Percentiles rank a stretch among this genome's conserved stretches.
Conservation (phyloP, 2,888 invertebrate genomes). For the Zhuqinia jingwanae region DNA sequence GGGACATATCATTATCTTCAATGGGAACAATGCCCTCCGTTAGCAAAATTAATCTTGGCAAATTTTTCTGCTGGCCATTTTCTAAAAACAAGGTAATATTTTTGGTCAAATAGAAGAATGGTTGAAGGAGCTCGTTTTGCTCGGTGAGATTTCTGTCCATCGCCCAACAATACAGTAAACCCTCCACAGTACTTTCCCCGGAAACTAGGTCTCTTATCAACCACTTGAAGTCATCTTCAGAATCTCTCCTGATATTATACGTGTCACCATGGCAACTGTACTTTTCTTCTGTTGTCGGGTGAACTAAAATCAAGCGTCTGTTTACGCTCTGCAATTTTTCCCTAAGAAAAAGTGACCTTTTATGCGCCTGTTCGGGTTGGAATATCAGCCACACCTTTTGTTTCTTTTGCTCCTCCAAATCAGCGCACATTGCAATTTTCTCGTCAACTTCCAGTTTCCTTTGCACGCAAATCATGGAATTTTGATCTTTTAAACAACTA, state of each 20-base stretch:
- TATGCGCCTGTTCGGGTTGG: too few species aligned
- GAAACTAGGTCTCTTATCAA: not conserved
- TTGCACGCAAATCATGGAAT: constrained; percentile 28
- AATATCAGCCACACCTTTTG: constrained; percentile 3
- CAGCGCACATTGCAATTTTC: too few species aligned
- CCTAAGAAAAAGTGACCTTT: not conserved
- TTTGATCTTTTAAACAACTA: constrained; percentile 32
- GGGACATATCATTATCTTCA: constrained; percentile 47
- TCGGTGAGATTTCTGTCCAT: constrained; percentile 2
- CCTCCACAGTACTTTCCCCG: not conserved
- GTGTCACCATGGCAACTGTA: not conserved
- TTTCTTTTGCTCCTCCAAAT: too few species aligned
- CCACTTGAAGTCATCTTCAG: constrained; percentile 19
- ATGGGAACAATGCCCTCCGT: constrained; percentile 38
- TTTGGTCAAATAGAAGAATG: constrained; percentile 34
- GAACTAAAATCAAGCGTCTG: not conserved
- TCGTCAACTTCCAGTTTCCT: not conserved
- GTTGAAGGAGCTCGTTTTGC: constrained; percentile 18
- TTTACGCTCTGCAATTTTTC: not conserved
- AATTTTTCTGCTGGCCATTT: not conserved
- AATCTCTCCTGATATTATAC: not conserved
- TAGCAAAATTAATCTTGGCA: constrained; percentile 35
- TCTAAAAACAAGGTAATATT: not conserved
- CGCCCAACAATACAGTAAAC: constrained; percentile 31
- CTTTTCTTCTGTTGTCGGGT: not conserved